phyloP scores from a whole-genome alignment of 2,888 invertebrate genomes.

The Pristionchus arcanus region DNA sequence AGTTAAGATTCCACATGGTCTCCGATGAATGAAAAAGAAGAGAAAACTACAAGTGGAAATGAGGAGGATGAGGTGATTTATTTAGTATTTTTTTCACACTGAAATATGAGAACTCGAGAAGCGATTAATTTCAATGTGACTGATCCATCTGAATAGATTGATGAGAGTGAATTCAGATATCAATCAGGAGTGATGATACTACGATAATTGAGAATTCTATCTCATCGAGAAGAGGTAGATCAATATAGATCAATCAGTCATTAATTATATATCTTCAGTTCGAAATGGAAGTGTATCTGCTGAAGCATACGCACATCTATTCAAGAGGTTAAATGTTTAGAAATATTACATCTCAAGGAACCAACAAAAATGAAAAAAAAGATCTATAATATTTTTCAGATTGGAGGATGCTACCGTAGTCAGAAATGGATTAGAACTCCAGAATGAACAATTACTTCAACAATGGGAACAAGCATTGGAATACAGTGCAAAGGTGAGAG shows the following conservation, averaged over 20 bases:
- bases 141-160: neutral
- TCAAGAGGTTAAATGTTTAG: neutral
- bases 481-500: constrained; percentile 3
- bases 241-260: neutral
- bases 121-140: neutral
- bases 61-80: neutral
- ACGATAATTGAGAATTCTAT: constrained; percentile 45
- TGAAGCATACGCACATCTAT: constrained; percentile 22
- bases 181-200: constrained; percentile 40
- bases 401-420: constrained; percentile 24
- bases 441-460: constrained; percentile 14
- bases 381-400: neutral
- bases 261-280: neutral
- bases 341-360: neutral
- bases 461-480: constrained; percentile 40
- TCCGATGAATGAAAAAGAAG: constrained; percentile 25
- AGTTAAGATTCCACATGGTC: constrained; percentile 37
- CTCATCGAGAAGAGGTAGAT: neutral
- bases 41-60: neutral
- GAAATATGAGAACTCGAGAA: neutral
- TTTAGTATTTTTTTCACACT: neutral
- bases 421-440: neutral
- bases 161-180: constrained; percentile 6
- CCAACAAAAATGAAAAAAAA: neutral
- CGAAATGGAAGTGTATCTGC: constrained; percentile 27